Evolutionary conservation across 2,113 vertebrate species (phyloP).

Genomic region (Pterophyllum scalare): DNA sequence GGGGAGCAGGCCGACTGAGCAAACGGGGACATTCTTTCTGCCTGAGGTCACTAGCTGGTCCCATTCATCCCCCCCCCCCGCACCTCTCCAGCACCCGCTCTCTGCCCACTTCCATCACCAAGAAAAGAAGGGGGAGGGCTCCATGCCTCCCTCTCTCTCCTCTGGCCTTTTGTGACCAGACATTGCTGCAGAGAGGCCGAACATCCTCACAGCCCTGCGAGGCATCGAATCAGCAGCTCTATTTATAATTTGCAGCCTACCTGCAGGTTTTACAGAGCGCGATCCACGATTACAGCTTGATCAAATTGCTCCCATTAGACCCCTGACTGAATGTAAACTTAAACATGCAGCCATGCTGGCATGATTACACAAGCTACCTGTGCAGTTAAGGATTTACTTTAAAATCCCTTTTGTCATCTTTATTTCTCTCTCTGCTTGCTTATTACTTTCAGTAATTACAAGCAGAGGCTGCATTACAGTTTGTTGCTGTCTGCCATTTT

Average conservation of each 20-base stretch:
- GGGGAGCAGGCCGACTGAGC: slow-evolving; percentile 84
- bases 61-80: slow-evolving; percentile 84
- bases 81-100: slow-evolving; percentile 80
- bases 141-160: slow-evolving; percentile 53
- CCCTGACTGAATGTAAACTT: neutral
- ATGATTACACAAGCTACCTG: neutral
- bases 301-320: neutral
- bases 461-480: neutral
- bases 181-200: slow-evolving; percentile 35
- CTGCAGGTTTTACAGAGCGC: neutral
- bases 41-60: slow-evolving; percentile 94
- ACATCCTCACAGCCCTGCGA: slow-evolving; percentile 23
- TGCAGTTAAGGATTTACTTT: neutral
- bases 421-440: neutral
- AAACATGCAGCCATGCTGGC: neutral
- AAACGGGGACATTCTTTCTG: slow-evolving; percentile 94
- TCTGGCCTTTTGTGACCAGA: slow-evolving; percentile 78
- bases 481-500: neutral
- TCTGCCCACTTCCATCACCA: slow-evolving; percentile 76
- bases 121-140: slow-evolving; percentile 63
- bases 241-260: neutral
- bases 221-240: slow-evolving; percentile 9
- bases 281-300: neutral
- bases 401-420: neutral
- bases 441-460: neutral